Evolutionary conservation across 2,888 invertebrate genomes (phyloP).

Genomic region (Panzeria rudis): DNA sequence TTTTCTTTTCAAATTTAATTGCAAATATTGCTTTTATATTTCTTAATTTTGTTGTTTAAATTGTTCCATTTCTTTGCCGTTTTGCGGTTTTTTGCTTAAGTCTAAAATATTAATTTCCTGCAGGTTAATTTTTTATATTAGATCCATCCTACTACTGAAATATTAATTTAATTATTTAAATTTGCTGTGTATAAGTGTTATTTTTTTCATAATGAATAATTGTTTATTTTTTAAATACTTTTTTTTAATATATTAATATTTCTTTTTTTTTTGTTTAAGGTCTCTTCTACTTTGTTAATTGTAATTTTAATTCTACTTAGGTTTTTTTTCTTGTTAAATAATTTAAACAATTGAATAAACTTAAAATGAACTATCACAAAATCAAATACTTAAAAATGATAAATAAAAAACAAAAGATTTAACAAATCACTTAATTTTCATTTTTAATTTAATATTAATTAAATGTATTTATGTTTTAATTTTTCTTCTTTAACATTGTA

Average conservation of each 20-base stretch:
- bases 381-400: slow-evolving; percentile 71
- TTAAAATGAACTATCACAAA: slow-evolving; percentile 72
- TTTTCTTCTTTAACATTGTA: slow-evolving; percentile 6
- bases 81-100: slow-evolving; percentile 2
- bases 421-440: slow-evolving; percentile 48
- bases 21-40: slow-evolving; percentile 69
- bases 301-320: slow-evolving; percentile 42
- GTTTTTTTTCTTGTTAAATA: slow-evolving; percentile 40
- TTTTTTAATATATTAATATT: neutral
- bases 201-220: slow-evolving; percentile 26
- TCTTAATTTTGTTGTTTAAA: slow-evolving; percentile 34
- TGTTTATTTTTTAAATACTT: slow-evolving; percentile 13
- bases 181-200: neutral
- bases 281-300: slow-evolving; percentile 53
- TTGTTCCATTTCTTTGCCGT: slow-evolving; percentile 35
- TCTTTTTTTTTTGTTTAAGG: slow-evolving; percentile 42
- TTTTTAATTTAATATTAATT: slow-evolving; percentile 41
- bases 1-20: slow-evolving; percentile 42
- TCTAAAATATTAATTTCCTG: slow-evolving; percentile 52
- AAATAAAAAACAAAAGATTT: slow-evolving; percentile 64
- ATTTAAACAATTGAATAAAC: slow-evolving; percentile 60
- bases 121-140: slow-evolving; percentile 36
- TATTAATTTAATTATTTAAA: slow-evolving; percentile 17
- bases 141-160: slow-evolving; percentile 33
- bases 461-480: slow-evolving; percentile 26